Conservation (phyloP, 1,140 invertebrate genomes). For the Trichoplusia ni region DNA sequence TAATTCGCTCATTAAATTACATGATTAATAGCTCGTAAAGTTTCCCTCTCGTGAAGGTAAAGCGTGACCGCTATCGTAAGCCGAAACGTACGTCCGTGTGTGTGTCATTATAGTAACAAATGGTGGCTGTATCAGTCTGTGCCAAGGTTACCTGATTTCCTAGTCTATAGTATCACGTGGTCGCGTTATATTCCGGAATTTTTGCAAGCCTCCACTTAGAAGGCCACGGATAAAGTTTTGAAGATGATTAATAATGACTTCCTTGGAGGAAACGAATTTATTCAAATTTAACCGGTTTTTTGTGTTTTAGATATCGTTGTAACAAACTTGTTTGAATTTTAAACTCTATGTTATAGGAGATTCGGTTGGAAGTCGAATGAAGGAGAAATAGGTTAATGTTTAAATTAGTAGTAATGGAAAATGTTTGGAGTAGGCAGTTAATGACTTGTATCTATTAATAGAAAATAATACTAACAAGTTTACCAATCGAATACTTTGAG, state of each 20-base stretch:
- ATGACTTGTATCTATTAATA: too few species aligned
- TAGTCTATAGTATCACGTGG: too few species aligned
- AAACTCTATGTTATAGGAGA: background rate
- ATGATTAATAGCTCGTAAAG: background rate
- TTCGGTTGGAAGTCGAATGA: background rate
- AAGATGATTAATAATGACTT: constrained; percentile 64
- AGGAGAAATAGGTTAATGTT: background rate
- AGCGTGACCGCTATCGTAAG: background rate
- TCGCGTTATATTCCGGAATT: constrained; percentile 53
- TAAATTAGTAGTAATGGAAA: background rate
- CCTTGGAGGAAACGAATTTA: constrained; percentile 51
- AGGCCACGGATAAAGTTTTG: constrained; percentile 43
- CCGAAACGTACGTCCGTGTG: background rate
- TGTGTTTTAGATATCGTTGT: constrained; percentile 6
- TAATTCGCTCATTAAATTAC: too few species aligned
- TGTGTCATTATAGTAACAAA: background rate
- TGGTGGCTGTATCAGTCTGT: background rate
- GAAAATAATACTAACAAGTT: too few species aligned
- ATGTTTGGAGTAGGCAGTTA: too few species aligned
- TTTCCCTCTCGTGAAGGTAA: background rate
- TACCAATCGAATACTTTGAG: background rate
- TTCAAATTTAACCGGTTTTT: constrained; percentile 28
- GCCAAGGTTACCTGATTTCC: constrained; percentile 9
- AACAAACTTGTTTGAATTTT: background rate
- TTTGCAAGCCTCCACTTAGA: constrained; percentile 46